Conservation (phyloP, 2,888 invertebrate genomes). For the Dryobota labecula region DNA sequence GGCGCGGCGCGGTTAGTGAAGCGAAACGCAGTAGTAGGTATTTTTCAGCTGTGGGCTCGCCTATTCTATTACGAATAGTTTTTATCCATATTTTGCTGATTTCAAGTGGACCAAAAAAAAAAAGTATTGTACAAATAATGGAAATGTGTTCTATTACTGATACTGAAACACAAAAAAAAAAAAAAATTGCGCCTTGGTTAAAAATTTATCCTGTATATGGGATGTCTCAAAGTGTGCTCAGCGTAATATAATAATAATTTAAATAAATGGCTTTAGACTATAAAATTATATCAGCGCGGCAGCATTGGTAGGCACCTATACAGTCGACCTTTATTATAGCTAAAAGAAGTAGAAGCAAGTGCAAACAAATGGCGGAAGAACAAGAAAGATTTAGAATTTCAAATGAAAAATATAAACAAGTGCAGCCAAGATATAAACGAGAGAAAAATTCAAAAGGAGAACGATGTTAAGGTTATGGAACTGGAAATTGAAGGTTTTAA, state of each 20-base stretch:
- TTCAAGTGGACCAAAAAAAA: too few species aligned
- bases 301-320: neutral
- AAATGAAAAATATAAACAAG: constrained; percentile 75
- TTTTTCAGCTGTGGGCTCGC: too few species aligned
- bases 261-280: neutral
- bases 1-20: too few species aligned
- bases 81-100: too few species aligned
- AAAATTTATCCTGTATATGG: too few species aligned
- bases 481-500: constrained; percentile 76
- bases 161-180: too few species aligned
- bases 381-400: constrained; percentile 80
- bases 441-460: constrained; percentile 77
- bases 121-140: too few species aligned
- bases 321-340: constrained; percentile 67
- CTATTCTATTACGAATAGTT: too few species aligned
- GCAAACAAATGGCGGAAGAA: constrained; percentile 81
- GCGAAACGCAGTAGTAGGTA: too few species aligned
- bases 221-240: neutral
- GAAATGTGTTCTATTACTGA: too few species aligned
- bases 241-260: neutral
- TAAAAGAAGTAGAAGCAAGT: constrained; percentile 78
- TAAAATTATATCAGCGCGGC: neutral
- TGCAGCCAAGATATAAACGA: constrained; percentile 75
- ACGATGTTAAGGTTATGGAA: constrained; percentile 77
- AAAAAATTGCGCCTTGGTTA: too few species aligned